Conservation (phyloP, 2,888 invertebrate genomes). For the Mongoloraphidia duomilia region DNA sequence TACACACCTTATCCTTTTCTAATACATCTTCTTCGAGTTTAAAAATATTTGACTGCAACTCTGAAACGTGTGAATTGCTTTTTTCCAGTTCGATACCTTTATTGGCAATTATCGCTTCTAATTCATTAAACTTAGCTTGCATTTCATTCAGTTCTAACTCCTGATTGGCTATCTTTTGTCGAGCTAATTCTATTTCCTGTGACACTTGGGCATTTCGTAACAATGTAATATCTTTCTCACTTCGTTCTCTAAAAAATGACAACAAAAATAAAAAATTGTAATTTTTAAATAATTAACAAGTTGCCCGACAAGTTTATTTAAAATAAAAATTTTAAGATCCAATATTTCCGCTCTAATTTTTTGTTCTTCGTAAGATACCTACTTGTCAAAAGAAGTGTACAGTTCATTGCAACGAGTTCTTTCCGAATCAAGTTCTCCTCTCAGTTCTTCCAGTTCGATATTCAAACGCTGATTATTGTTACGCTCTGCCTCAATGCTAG, state of each 20-base stretch:
- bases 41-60: slow-evolving; percentile 32
- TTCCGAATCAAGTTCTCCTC: slow-evolving; percentile 5
- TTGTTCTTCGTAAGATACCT: not conserved
- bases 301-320: not conserved
- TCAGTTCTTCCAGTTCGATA: slow-evolving; percentile 19
- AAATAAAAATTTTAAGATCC: not conserved
- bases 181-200: slow-evolving; percentile 61
- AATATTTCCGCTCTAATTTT: not conserved
- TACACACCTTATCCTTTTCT: slow-evolving; percentile 45
- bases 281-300: not conserved
- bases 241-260: slow-evolving; percentile 40
- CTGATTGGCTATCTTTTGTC: slow-evolving; percentile 56
- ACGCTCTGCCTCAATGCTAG: slow-evolving; percentile 36
- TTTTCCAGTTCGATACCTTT: slow-evolving; percentile 20
- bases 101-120: slow-evolving; percentile 32
- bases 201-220: slow-evolving; percentile 70
- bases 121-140: slow-evolving; percentile 36
- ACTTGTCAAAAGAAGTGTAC: slow-evolving; percentile 5
- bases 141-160: slow-evolving; percentile 48
- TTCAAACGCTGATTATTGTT: slow-evolving; percentile 29
- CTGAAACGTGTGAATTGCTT: slow-evolving; percentile 27
- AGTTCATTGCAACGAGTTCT: slow-evolving; percentile 10
- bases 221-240: slow-evolving; percentile 60
- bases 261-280: not conserved
- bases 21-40: slow-evolving; percentile 44